phyloP scores from a whole-genome alignment of 2,797 vertebrate genomes.

The Galagoides demidoff region DNA sequence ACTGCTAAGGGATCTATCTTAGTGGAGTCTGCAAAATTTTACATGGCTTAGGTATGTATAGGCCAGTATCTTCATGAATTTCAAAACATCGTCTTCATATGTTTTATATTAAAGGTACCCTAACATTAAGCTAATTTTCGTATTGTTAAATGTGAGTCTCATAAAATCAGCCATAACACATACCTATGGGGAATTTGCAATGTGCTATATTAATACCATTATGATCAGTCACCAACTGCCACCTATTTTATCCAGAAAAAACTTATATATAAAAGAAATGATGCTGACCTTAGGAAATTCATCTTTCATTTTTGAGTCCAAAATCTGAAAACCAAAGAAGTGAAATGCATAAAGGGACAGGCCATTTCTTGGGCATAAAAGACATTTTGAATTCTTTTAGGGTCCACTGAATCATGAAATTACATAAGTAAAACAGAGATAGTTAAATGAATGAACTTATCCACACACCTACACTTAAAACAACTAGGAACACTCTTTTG shows the following conservation, averaged over 20 bases:
- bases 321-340: background rate
- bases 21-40: background rate
- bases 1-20: background rate
- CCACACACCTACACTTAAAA: background rate
- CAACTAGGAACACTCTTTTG: background rate
- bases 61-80: background rate
- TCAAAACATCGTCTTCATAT: conserved; percentile 1
- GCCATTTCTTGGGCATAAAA: background rate
- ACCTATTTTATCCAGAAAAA: background rate
- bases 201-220: conserved; percentile 26
- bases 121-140: conserved; percentile 47
- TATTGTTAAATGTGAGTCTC: background rate
- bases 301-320: background rate
- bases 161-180: background rate
- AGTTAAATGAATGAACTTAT: background rate
- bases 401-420: background rate
- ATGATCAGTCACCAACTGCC: background rate
- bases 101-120: background rate
- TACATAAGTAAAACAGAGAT: background rate
- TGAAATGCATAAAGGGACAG: background rate
- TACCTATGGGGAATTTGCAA: conserved; percentile 33
- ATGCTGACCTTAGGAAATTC: background rate
- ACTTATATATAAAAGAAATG: background rate
- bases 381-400: background rate
- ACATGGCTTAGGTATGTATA: background rate